Base-by-base conservation (phyloP, 92 coral and sea anemone genomes). In the Palythoa heliodiscus region DNA sequence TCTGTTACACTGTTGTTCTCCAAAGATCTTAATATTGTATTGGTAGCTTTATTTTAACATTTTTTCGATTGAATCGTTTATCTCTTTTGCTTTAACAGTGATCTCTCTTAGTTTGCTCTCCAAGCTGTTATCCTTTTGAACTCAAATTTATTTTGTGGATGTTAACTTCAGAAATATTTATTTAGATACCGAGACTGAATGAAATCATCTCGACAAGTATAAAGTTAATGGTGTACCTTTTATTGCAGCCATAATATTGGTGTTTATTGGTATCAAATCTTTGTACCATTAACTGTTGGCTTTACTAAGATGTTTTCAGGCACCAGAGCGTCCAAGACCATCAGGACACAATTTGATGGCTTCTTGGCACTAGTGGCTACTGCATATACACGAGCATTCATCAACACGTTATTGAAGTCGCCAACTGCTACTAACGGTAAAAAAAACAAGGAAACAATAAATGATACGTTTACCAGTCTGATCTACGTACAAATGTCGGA, bases 1-100 rank as follows among this genome's bases (percentile, higher is more conserved):
- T 64, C 73, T 81, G 79, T 52, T 70, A 24, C 57, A 57, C 82
- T 89, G 88, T 39, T 83, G 89, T 60, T 85, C 84, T 38, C 92
- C 92, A 53, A 89, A 48, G 72, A 89, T 85, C 78, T 78, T 84
- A 52, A 89, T 43, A 77, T 89, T 89, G 76, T 89, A 85, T 87
- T 89, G 89, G 75, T 89, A 89, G 89, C 92, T 89, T 86, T 89
- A 78, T 60, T 73, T 85, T 63, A 83, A 57, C 24, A 52, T 70
- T 40, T 84, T 86, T 39, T 89, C 88, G 25, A 89, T 77, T 12
- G 86, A 88, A 53, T 89, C 85, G 77, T 68, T 54, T n/a, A 89
- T 87, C 55, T 53, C 80, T 19, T 88, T 69, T 24, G 82, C 73
- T 55, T 85, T 68, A 37, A 55, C 23, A 55, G 71, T 73, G 69